phyloP scores from a whole-genome alignment of 2,888 invertebrate species.

The Hypena proboscidalis region DNA sequence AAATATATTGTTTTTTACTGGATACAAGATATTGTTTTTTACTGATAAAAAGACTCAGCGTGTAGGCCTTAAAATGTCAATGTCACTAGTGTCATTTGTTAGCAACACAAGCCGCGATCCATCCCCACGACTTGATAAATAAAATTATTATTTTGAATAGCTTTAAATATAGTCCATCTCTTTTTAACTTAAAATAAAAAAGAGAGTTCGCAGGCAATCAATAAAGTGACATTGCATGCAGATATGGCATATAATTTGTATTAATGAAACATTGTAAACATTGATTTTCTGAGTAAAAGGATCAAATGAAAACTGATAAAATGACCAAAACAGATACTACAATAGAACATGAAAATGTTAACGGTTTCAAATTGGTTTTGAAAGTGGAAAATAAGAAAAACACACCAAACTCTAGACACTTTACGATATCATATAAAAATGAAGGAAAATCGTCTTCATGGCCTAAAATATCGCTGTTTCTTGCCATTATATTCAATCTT shows the following conservation, averaged over 20 bases:
- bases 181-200: no score
- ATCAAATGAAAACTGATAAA: not conserved
- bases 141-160: no score
- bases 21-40: no score
- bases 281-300: not conserved
- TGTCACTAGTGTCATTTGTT: no score
- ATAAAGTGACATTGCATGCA: no score
- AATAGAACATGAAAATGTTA: conserved; percentile 68
- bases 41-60: no score
- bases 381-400: conserved; percentile 55
- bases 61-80: no score
- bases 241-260: not conserved
- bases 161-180: no score
- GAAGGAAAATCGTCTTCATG: conserved; percentile 55
- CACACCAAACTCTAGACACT: conserved; percentile 65
- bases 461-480: conserved; percentile 59
- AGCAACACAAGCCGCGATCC: no score
- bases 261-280: not conserved
- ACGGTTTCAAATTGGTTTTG: conserved; percentile 66
- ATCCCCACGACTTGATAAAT: no score
- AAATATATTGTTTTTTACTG: no score
- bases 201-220: no score
- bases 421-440: conserved; percentile 69
- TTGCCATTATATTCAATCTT: conserved; percentile 69
- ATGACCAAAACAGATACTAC: conserved; percentile 35